Evolutionary conservation across 2,113 vertebrate species (phyloP).

Genomic region (Rhabdornis inornatus): DNA sequence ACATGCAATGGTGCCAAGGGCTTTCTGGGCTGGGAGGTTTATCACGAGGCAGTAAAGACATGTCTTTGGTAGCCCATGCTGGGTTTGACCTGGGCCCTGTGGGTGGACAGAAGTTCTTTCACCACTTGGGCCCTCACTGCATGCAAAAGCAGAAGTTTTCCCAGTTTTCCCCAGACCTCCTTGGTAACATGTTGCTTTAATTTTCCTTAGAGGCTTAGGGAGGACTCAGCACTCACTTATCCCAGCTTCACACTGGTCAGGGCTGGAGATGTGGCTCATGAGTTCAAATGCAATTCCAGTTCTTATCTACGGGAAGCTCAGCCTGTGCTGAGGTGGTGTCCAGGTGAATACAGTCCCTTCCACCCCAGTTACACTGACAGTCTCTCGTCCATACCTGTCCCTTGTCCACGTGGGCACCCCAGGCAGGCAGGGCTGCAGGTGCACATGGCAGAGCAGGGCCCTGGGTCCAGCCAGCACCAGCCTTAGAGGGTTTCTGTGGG

Average conservation of each 20-base stretch:
- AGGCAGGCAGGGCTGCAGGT: neutral
- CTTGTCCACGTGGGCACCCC: fast-evolving
- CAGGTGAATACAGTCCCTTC: neutral
- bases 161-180: neutral
- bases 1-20: neutral
- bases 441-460: fast-evolving
- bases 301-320: neutral
- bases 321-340: neutral
- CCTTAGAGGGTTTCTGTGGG: neutral
- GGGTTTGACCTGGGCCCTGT: neutral
- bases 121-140: neutral
- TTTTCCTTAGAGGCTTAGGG: neutral
- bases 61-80: neutral
- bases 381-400: fast-evolving
- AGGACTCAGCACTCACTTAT: neutral
- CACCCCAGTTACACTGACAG: fast-evolving
- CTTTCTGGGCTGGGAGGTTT: neutral
- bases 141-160: neutral
- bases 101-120: neutral
- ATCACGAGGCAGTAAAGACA: neutral
- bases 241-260: neutral
- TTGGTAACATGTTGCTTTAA: neutral
- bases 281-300: neutral
- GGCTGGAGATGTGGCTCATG: neutral
- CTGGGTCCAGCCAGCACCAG: neutral